Evolutionary conservation across 2,888 invertebrate genomes (phyloP).

Genomic region (Epinotia demarniana): DNA sequence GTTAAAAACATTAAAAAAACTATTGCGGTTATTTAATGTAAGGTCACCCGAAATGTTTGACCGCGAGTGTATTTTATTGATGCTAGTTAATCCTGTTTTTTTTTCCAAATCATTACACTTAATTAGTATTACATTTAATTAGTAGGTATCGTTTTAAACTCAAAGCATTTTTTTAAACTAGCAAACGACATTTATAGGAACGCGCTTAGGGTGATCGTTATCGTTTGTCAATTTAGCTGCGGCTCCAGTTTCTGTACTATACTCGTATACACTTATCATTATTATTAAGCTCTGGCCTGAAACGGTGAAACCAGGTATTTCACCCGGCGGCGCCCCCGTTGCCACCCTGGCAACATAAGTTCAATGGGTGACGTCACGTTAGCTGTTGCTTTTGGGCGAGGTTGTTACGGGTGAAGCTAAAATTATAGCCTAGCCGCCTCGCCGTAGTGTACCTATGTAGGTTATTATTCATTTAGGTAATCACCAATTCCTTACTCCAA

Average conservation of each 20-base stretch:
- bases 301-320: conserved; percentile 29
- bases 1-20: no score
- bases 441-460: not conserved
- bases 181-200: not conserved
- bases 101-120: no score
- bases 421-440: not conserved
- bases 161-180: no score
- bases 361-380: conserved; percentile 41
- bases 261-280: conserved; percentile 2
- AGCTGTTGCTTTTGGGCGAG: conserved; percentile 6
- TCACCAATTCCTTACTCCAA: no score
- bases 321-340: conserved; percentile 19
- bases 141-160: no score
- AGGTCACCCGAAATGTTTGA: no score
- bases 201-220: no score
- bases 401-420: conserved; percentile 12
- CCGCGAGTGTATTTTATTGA: no score
- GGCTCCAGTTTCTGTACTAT: conserved; percentile 8
- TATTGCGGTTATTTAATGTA: no score
- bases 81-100: no score
- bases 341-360: conserved; percentile 30
- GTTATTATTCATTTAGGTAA: not conserved
- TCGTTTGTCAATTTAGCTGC: not conserved
- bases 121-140: no score
- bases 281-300: conserved; percentile 16